Conservation (phyloP, 1,140 invertebrate species). For the Listronotus oregonensis region DNA sequence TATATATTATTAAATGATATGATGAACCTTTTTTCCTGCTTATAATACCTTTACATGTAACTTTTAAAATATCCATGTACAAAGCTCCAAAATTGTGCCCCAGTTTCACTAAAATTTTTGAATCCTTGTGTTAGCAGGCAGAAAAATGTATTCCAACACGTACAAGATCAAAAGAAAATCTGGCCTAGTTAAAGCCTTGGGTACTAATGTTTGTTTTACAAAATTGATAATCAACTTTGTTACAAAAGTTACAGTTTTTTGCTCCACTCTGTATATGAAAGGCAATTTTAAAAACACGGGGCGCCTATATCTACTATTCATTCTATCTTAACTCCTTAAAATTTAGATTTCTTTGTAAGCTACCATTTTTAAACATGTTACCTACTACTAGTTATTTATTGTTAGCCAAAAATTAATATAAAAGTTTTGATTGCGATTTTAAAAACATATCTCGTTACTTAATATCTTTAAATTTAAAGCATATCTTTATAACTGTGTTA, state of each 20-base stretch:
- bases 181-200: too few species aligned
- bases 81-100: neutral
- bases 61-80: constrained; percentile 1
- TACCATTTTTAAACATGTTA: constrained; percentile 7
- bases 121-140: too few species aligned
- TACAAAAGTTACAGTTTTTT: too few species aligned
- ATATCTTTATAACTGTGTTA: constrained; percentile 20
- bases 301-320: too few species aligned
- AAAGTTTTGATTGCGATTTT: constrained; percentile 18
- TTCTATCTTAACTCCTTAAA: neutral
- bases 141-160: too few species aligned
- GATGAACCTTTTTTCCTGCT: constrained; percentile 29
- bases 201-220: too few species aligned
- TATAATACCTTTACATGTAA: constrained; percentile 21
- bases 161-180: neutral
- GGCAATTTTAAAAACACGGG: too few species aligned
- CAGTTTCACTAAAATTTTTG: neutral
- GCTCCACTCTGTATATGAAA: too few species aligned
- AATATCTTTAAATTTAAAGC: neutral
- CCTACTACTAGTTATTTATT: constrained; percentile 9
- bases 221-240: too few species aligned
- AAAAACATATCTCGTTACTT: constrained; percentile 25
- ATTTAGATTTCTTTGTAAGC: constrained; percentile 8
- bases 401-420: neutral
- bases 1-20: constrained; percentile 16